Conservation (phyloP, 2,113 vertebrate species). For the Columbina picui region DNA sequence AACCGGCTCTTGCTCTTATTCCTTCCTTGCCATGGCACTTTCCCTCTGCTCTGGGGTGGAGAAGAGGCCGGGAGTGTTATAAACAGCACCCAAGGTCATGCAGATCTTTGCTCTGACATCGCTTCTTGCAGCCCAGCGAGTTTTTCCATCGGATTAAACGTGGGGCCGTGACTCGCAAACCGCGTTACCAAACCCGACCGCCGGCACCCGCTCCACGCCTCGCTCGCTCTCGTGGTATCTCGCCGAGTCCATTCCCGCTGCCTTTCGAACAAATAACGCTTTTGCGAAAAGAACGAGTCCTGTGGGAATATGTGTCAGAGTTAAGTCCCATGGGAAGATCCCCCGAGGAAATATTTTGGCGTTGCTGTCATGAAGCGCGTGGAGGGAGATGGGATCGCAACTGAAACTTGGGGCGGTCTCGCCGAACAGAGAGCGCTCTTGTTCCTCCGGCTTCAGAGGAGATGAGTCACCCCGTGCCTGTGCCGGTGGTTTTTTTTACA, state of each 20-base stretch:
- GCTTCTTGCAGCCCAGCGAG: background rate
- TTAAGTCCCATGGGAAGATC: slow-evolving; percentile 64
- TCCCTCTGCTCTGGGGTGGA: background rate
- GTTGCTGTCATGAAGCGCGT: background rate
- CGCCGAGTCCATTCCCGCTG: background rate
- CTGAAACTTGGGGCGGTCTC: background rate
- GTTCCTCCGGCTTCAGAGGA: background rate
- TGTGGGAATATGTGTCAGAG: slow-evolving; percentile 42
- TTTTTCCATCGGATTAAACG: background rate
- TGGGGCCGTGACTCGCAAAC: background rate
- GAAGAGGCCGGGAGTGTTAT: background rate
- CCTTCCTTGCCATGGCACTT: accelerated
- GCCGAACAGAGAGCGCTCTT: background rate
- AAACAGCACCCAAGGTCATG: background rate
- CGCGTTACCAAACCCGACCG: background rate
- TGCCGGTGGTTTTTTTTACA: background rate
- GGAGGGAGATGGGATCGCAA: slow-evolving; percentile 34
- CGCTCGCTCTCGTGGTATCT: background rate
- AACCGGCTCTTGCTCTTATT: accelerated
- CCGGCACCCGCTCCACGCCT: background rate
- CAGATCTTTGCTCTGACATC: background rate
- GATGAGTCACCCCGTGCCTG: slow-evolving; percentile 1
- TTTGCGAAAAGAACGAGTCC: background rate
- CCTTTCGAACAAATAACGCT: background rate
- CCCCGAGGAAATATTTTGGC: slow-evolving; percentile 48